phyloP scores from a whole-genome alignment of 2,113 vertebrate genomes.

The Pangasianodon gigas region DNA sequence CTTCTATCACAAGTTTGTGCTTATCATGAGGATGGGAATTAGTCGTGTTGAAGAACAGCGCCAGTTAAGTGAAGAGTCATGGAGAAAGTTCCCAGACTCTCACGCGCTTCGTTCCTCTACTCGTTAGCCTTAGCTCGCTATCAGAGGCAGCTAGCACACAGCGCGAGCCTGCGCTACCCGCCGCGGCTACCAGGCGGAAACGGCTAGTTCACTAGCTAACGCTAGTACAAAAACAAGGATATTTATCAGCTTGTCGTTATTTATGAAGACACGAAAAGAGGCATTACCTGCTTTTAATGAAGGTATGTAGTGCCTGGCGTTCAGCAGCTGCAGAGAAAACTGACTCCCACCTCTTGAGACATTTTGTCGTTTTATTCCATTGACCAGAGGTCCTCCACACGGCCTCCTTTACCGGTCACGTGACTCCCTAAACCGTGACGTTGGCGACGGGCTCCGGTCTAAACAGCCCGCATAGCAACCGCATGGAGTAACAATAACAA shows the following conservation, averaged over 20 bases:
- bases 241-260: background rate
- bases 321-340: background rate
- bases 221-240: background rate
- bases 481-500: background rate
- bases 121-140: background rate
- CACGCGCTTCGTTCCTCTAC: background rate
- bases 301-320: background rate
- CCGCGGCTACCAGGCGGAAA: background rate
- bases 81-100: background rate
- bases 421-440: conserved; percentile 41
- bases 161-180: background rate
- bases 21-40: background rate
- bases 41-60: no score
- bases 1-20: background rate
- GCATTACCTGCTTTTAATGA: conserved; percentile 14
- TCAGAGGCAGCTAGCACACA: background rate
- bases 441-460: background rate
- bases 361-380: conserved; percentile 29
- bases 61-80: background rate
- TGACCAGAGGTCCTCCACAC: conserved; percentile 41
- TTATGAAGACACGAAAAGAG: background rate
- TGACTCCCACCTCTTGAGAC: background rate
- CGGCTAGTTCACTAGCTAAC: conserved; percentile 10
- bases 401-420: conserved; percentile 51
- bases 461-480: background rate